Evolutionary conservation across 2,888 invertebrate species (phyloP), one percentile per base, ranked within the genome.

Genomic region (Sinhomidia bicolor): DNA sequence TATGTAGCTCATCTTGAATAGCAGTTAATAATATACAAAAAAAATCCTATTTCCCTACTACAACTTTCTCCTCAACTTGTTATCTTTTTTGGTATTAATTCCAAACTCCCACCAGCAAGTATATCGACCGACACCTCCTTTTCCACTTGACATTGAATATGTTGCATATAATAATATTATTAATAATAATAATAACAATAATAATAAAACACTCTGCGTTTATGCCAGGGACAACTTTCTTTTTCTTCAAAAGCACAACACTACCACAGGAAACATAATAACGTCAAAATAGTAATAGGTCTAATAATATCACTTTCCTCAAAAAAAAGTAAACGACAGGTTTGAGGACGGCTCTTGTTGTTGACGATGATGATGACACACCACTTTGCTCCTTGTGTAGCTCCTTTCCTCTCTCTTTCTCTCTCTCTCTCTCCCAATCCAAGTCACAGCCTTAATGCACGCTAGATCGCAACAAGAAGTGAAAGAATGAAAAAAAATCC

Each of bases 1-100:
- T 65, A 85, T 76, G 79, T 85, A 85, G 65, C 85, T 85, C 85
- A 85, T 85, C 65, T 79, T 85, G 60, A 44, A 71, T 26, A 60
- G 41, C 65, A 47, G 20, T 81, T 44, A 79, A n/a, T n/a, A n/a
- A n/a, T n/a, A 54, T 32, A 20, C 10, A 54, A 14, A 57, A 36
- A 23, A 12, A 32, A 3, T 62, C 44, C 65, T 44, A 5, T 26
- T 79, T 57, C 10, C n/a, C 57, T 9, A 57, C 14, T 26, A 76
- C 76, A 68, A 68, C 80, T 62, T 81, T 82, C 17, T 68, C n/a
- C 54, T n/a, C 14, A 71, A 20, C 0, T n/a, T n/a, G 17, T 71
- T 23, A 36, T 47, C 14, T 51, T 47, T 51, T 76, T 79, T 41
- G 57, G n/a, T 79, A 79, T 57, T 57, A 57, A 23, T 26, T 29